A percentile compares a stretch with the other conserved stretches of the same genome.
Conservation (phyloP, 2,113 vertebrate species). For the Dasyprocta punctata region DNA sequence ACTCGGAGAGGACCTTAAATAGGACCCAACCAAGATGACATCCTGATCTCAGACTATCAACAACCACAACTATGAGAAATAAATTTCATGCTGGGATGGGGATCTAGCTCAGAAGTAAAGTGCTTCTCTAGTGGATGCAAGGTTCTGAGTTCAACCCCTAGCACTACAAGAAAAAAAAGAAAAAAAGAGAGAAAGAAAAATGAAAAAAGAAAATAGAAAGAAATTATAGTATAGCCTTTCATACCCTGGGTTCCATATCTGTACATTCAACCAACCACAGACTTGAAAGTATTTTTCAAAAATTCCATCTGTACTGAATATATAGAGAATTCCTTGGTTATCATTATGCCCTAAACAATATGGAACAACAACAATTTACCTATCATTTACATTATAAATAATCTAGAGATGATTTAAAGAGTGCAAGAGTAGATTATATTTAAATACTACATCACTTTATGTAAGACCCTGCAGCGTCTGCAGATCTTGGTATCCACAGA, state of each 20-base stretch:
- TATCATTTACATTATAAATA: neutral
- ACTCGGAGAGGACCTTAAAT: neutral
- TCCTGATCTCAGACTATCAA: neutral
- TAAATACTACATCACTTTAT: neutral
- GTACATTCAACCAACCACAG: neutral
- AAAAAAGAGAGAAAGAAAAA: neutral
- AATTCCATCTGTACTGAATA: neutral
- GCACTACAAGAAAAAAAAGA: neutral
- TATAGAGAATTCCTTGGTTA: neutral
- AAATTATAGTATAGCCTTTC: neutral
- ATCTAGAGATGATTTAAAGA: neutral
- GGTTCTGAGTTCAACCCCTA: neutral
- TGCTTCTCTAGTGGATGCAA: neutral
- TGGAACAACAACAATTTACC: neutral
- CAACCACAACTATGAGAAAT: neutral
- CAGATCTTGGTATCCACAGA: neutral
- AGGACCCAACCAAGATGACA: neutral
- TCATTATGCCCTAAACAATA: neutral
- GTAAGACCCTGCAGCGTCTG: too few relatives aligned
- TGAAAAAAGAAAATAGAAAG: neutral
- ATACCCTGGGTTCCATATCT: neutral
- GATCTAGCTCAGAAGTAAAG: neutral
- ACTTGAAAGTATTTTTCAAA: neutral
- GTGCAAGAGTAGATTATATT: neutral
- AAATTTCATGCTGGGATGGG: neutral